Conservation (phyloP, 2,113 vertebrate genomes). For the Canis aureus region DNA sequence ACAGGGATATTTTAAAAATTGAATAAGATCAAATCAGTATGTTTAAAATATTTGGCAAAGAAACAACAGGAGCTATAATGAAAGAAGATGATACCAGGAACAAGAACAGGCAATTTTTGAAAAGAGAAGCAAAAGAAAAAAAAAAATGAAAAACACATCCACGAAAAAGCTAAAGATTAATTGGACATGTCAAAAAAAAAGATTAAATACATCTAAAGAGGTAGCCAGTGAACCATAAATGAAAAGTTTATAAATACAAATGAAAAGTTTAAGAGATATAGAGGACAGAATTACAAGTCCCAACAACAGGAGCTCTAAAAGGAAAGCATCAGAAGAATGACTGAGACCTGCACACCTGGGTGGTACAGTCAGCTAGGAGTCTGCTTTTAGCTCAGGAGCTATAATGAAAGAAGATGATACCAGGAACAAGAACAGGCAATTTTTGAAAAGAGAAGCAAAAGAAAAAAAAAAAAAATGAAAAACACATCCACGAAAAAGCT, state of each 20-base stretch:
- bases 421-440: no score
- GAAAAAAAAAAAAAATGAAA: background rate
- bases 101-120: background rate
- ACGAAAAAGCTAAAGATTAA: conserved; percentile 7
- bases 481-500: background rate
- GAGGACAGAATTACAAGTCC: background rate
- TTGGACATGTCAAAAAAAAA: conserved; percentile 1
- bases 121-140: background rate
- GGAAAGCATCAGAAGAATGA: background rate
- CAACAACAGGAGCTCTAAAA: background rate
- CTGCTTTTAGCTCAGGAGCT: no score
- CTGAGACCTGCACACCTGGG: background rate
- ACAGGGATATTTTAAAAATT: background rate
- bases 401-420: no score
- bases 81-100: background rate
- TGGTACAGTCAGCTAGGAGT: no score
- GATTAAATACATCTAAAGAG: background rate
- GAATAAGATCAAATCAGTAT: background rate
- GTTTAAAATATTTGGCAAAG: conserved; percentile 2
- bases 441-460: no score
- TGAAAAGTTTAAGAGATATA: background rate
- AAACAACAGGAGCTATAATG: background rate
- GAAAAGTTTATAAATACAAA: background rate
- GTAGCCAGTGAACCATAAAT: background rate
- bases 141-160: background rate